Evolutionary conservation across 2,797 vertebrate genomes (phyloP).

Genomic region (Takifugu rubripes): DNA sequence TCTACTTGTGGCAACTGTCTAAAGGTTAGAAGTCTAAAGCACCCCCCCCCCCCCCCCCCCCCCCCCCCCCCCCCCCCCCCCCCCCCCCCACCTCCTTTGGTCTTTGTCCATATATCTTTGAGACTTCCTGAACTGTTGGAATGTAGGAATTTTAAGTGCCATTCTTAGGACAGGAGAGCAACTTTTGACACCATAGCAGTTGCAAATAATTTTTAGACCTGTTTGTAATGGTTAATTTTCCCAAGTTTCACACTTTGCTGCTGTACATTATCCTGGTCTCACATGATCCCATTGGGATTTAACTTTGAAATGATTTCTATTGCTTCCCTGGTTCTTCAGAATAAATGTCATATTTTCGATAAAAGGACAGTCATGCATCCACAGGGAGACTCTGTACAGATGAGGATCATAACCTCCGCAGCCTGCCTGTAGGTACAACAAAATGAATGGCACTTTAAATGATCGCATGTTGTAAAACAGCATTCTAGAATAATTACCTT

Average conservation of each 20-base stretch:
- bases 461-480: constrained; percentile 23
- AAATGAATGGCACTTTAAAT: constrained; percentile 27
- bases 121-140: constrained; percentile 30
- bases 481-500: constrained; percentile 3
- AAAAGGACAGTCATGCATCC: constrained; percentile 5
- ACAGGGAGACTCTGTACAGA: constrained; percentile 13
- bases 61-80: constrained; percentile 11
- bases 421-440: constrained; percentile 21
- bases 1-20: background rate
- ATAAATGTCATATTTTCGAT: constrained; percentile 24
- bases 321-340: constrained; percentile 5
- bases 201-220: constrained; percentile 4
- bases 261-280: constrained; percentile 14
- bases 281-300: constrained; percentile 15
- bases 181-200: constrained; percentile 14
- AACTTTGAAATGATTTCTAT: constrained; percentile 20
- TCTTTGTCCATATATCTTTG: constrained; percentile 23
- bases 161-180: constrained; percentile 34
- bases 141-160: constrained; percentile 33
- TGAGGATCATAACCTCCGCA: constrained; percentile 19
- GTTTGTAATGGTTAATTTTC: constrained; percentile 32
- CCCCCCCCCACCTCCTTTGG: constrained; percentile 3
- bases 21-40: constrained; percentile 25
- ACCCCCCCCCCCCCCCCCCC: constrained; percentile 12
- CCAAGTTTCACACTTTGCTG: constrained; percentile 17